phyloP scores from a whole-genome alignment of 2,888 invertebrate genomes.

The Lasius platythorax region DNA sequence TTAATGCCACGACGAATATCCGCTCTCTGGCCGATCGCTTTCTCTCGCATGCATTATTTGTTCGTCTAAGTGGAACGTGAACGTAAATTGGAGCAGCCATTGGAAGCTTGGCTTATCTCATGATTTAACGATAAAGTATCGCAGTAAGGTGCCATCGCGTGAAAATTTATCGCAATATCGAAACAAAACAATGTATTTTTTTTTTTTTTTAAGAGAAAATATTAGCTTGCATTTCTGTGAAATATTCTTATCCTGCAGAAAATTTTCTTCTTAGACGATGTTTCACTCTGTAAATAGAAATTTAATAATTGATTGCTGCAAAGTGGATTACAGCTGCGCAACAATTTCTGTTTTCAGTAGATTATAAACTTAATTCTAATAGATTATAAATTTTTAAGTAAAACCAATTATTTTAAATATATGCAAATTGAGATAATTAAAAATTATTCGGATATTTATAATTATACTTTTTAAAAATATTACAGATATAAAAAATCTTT shows the following conservation, averaged over 20 bases:
- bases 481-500: not conserved
- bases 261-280: not conserved
- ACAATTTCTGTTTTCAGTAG: not conserved
- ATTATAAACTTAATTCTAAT: conserved; percentile 2
- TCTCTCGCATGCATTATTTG: not conserved
- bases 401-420: not conserved
- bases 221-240: conserved; percentile 20
- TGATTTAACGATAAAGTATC: conserved; percentile 24
- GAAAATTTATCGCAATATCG: conserved; percentile 35
- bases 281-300: not conserved
- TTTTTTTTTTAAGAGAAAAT: not conserved
- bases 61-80: conserved; percentile 4
- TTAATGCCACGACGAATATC: conserved; percentile 8
- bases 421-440: not conserved
- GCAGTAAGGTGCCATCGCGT: conserved; percentile 10
- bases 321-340: not conserved
- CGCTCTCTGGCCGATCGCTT: not conserved
- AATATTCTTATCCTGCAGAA: not conserved
- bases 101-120: conserved; percentile 14
- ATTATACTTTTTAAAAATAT: not conserved
- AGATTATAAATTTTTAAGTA: not conserved
- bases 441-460: conserved; percentile 4
- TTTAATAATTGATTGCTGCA: conserved; percentile 9
- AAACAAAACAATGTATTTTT: conserved; percentile 11
- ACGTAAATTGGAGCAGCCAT: conserved; percentile 9